phyloP scores from a whole-genome alignment of 2,113 vertebrate species.

The Rattus norvegicus region GRCr8 NC_086026.1:59545501-59546000 shows the following conservation, averaged over 20 bases:
- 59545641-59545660: neutral
- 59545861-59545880: neutral
- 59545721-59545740: conserved; percentile 22
- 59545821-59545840: neutral
- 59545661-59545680: neutral
- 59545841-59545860: neutral
- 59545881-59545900: neutral
- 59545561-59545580: neutral
- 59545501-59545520: neutral
- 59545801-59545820: neutral
- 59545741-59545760: neutral
- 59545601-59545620: neutral
- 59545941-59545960: neutral
- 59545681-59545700: neutral
- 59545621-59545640: conserved; percentile 7
- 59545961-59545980: conserved; percentile 23
- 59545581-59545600: neutral
- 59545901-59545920: neutral
- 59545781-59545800: neutral
- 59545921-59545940: neutral
- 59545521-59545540: neutral
- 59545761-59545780: neutral
- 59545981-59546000: conserved; percentile 32
- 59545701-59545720: conserved; percentile 1
- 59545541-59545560: neutral